Evolutionary conservation across 2,888 invertebrate genomes (phyloP).

Genomic region (Salpingus planirostris): DNA sequence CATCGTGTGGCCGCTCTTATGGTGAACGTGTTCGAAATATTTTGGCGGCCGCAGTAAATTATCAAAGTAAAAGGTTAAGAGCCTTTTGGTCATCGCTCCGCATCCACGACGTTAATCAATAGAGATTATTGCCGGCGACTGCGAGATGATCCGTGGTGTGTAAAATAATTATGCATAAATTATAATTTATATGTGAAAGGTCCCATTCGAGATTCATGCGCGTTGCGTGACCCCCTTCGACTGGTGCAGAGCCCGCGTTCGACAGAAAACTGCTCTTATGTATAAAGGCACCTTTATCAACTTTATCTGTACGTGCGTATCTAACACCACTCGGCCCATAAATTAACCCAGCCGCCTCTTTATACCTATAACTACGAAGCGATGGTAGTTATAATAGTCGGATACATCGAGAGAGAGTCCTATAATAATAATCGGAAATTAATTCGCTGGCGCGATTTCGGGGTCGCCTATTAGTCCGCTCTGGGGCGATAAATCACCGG

Average conservation of each 20-base stretch:
- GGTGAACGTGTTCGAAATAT: too few species aligned
- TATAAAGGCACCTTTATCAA: slow-evolving; percentile 30
- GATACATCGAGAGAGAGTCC: too few species aligned
- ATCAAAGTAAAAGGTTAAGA: slow-evolving; percentile 18
- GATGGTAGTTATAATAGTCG: too few species aligned
- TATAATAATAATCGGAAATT: too few species aligned
- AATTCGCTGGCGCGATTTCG: too few species aligned
- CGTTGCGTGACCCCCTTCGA: slow-evolving; percentile 30
- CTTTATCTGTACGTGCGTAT: slow-evolving; percentile 32
- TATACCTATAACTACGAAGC: too few species aligned
- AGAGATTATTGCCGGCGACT: slow-evolving; percentile 13
- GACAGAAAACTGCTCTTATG: slow-evolving; percentile 29
- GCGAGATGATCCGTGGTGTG: slow-evolving; percentile 12
- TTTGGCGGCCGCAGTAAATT: slow-evolving; percentile 22
- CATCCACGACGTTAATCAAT: slow-evolving; percentile 11
- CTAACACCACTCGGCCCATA: slow-evolving; percentile 31
- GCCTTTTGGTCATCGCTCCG: slow-evolving; percentile 15
- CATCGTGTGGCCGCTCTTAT: too few species aligned
- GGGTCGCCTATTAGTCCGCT: too few species aligned
- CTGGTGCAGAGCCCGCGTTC: too few species aligned
- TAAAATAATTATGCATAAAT: slow-evolving; percentile 25
- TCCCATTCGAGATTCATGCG: slow-evolving; percentile 30
- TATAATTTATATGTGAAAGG: slow-evolving; percentile 32
- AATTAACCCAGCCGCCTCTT: slow-evolving; percentile 17
- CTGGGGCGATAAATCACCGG: too few species aligned